Conservation (phyloP, 2,888 invertebrate genomes). For the Pollenia amentaria region DNA sequence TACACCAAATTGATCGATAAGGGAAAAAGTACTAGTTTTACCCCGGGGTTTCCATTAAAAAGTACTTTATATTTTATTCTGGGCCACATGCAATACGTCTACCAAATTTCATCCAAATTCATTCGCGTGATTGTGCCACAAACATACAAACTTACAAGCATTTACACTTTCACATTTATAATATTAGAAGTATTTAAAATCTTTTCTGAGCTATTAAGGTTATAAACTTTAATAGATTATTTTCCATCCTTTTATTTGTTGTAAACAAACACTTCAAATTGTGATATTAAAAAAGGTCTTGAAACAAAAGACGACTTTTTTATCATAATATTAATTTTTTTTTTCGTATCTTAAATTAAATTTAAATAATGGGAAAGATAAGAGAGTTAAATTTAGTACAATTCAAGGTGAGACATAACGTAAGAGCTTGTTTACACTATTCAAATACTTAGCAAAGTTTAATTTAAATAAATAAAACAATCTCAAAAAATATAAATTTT, state of each 20-base stretch:
- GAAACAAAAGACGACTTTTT: conserved; percentile 2
- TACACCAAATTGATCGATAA: too few species aligned
- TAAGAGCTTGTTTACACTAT: not conserved
- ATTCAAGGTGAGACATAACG: conserved; percentile 45
- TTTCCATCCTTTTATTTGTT: not conserved
- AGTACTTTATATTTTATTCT: too few species aligned
- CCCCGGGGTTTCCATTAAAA: too few species aligned
- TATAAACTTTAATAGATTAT: not conserved
- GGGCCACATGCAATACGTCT: too few species aligned
- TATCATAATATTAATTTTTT: not conserved
- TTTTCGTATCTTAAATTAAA: not conserved
- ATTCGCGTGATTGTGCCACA: too few species aligned
- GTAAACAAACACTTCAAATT: not conserved
- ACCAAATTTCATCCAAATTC: too few species aligned
- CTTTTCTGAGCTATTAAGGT: too few species aligned
- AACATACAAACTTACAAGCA: too few species aligned
- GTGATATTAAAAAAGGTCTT: not conserved
- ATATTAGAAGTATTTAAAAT: too few species aligned
- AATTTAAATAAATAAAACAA: not conserved
- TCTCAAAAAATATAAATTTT: too few species aligned
- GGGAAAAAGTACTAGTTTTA: too few species aligned
- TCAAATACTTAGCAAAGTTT: not conserved
- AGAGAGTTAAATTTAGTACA: conserved; percentile 28
- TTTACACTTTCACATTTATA: too few species aligned
- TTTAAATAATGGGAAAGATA: conserved; percentile 15